Percentiles rank a stretch among this genome's conserved stretches.
Conservation (phyloP, 2,113 vertebrate species). For the Thunnus thynnus region DNA sequence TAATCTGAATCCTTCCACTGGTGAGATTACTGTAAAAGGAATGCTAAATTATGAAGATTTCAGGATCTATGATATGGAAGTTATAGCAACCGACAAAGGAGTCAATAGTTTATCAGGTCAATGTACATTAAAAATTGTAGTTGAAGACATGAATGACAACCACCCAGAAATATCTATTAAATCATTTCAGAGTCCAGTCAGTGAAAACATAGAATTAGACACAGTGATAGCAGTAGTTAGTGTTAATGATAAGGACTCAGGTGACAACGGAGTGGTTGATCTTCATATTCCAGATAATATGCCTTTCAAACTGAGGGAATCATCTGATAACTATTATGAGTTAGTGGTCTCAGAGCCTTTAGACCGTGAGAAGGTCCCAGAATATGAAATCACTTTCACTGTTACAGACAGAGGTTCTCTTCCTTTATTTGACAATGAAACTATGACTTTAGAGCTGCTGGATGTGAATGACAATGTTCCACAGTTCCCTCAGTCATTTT, state of each 20-base stretch:
- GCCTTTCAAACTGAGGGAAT: constrained; percentile 79
- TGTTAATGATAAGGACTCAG: constrained; percentile 81
- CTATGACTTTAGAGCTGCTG: constrained; percentile 80
- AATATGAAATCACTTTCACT: constrained; percentile 81
- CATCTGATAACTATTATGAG: constrained; percentile 81
- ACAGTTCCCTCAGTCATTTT: constrained; percentile 76
- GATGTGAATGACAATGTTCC: constrained; percentile 84
- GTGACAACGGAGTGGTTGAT: constrained; percentile 78
- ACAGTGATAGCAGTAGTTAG: constrained; percentile 82
- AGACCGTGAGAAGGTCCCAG: constrained; percentile 78
- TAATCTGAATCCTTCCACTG: constrained; percentile 79
- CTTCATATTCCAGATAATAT: constrained; percentile 67
- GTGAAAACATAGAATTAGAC: constrained; percentile 71
- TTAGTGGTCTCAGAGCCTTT: constrained; percentile 77
- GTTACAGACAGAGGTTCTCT: constrained; percentile 81
- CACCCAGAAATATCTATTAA: constrained; percentile 83
- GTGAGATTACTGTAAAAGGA: constrained; percentile 83
- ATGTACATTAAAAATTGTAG: constrained; percentile 75
- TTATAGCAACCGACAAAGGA: constrained; percentile 79
- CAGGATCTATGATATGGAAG: constrained; percentile 80
- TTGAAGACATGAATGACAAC: constrained; percentile 82
- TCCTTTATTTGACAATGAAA: constrained; percentile 81
- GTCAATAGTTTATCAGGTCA: constrained; percentile 61
- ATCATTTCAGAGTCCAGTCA: constrained; percentile 82
- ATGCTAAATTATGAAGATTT: constrained; percentile 85